Evolutionary conservation across 2,888 invertebrate species (phyloP), one percentile per base, ranked within the genome.

Genomic region (Ypsolopha scabrella): DNA sequence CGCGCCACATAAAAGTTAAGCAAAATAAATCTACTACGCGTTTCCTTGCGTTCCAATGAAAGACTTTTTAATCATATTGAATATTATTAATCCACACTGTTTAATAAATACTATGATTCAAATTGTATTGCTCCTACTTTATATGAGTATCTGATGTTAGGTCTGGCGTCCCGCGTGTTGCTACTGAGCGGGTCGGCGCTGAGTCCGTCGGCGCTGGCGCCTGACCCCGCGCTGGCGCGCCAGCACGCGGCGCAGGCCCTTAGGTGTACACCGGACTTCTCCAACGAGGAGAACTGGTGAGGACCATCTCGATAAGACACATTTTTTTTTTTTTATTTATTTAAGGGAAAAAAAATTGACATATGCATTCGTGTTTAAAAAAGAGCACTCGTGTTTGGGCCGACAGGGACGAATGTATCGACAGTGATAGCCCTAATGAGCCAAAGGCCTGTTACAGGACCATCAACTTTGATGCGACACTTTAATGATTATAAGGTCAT

Each of bases 131-230:
- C n/a, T 10, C n/a, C n/a, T n/a, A 39, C n/a, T 39, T n/a, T 10
- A 39, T 39, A 7, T 43, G 7, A 43, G 13, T 13, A 11, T 33
- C 7, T 6, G 35, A 34, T 9, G 7, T 0, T 57, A 94, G 94
- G 93, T 57, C 81, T 94, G 52, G 91, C 93, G 68, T 90, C 91
- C 45, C 89, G 94, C 48, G 92, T 92, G 55, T 87, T 93, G 51
- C 82, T 94, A 59, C 87, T 94, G 60, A 93, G 94, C 62, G 94
- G 95, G 2, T 92, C 93, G 1, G 93, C 94, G 14, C 80, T 94
- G 48, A 91, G 92, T 65, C 92, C 94, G 7, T 92, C 93, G 87
- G 92, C 94, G 41, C 83, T 93, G 54, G 89, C 92, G 34, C 91
- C 92, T 51, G 91, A 92, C 70, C 90, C 93, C 0, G 89, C 91